Conservation (phyloP, 1,140 invertebrate species). For the Aphaenogaster ashmeadi region DNA sequence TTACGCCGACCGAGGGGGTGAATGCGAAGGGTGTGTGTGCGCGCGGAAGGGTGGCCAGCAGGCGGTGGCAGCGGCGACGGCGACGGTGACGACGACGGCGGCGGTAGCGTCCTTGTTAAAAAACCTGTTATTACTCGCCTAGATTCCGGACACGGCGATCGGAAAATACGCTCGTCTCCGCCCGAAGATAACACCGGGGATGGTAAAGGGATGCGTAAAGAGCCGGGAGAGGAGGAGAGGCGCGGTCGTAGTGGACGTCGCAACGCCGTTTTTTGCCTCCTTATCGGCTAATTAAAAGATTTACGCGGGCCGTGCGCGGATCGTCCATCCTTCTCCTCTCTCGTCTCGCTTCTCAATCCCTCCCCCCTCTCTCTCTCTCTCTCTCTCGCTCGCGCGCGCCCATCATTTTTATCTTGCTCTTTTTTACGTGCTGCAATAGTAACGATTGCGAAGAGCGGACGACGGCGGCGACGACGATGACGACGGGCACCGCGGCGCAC, state of each 20-base stretch:
- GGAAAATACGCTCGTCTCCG: constrained; percentile 71
- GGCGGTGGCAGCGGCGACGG: constrained; percentile 2
- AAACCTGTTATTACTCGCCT: constrained; percentile 75
- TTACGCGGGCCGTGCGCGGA: constrained; percentile 30
- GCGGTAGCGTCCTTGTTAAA: constrained; percentile 70
- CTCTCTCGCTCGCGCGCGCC: not conserved
- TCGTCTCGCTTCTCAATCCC: not conserved
- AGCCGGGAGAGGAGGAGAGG: not conserved
- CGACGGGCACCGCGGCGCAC: constrained; percentile 45
- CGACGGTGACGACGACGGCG: constrained; percentile 5
- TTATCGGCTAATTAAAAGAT: constrained; percentile 55
- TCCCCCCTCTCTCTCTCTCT: too few species aligned
- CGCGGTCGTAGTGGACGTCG: constrained; percentile 4
- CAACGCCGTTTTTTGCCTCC: constrained; percentile 38
- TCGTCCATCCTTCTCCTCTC: not conserved
- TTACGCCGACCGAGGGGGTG: constrained; percentile 60
- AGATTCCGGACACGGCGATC: constrained; percentile 69
- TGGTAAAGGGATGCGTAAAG: constrained; percentile 41
- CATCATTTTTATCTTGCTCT: constrained; percentile 7
- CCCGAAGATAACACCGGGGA: constrained; percentile 58
- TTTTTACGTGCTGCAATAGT: constrained; percentile 61
- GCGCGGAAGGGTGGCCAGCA: constrained; percentile 37
- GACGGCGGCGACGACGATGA: constrained; percentile 39
- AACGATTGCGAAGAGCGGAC: constrained; percentile 50
- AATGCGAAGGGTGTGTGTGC: constrained; percentile 42